These are phyloP conservation scores for Coregonus ussuriensis DNA, from an alignment of 2,797 vertebrate genomes.

Conservation along the genomic window DNA sequence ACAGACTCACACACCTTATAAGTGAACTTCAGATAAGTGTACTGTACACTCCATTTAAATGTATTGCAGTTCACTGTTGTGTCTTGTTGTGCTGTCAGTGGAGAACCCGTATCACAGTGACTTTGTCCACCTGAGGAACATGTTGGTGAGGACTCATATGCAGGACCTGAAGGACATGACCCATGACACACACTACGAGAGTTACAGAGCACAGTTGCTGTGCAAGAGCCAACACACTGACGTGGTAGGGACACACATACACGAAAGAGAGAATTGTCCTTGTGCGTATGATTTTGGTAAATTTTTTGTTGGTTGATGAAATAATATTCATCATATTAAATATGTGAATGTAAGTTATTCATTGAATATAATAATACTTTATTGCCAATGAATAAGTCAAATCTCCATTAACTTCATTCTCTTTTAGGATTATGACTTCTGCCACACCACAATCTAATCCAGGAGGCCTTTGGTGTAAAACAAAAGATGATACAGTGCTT, in stretches of 20 bases:
- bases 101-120: conserved; percentile 83
- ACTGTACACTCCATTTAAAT: no score
- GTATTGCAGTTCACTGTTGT: neutral
- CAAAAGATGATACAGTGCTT: neutral
- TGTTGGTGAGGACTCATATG: conserved; percentile 85
- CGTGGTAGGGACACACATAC: neutral
- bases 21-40: no score
- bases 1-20: neutral
- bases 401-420: neutral
- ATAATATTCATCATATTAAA: no score
- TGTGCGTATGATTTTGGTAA: no score
- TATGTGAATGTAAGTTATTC: no score
- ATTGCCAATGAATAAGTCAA: neutral
- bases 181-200: conserved; percentile 82
- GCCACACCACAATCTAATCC: neutral
- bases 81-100: conserved; percentile 62
- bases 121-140: conserved; percentile 82
- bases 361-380: neutral
- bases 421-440: conserved; percentile 11
- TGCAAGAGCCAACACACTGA: neutral
- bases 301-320: no score
- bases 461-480: neutral
- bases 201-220: conserved; percentile 78
- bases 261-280: neutral
- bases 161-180: conserved; percentile 87